Conservation (phyloP, 2,797 vertebrate species). For the Emys orbicularis region DNA sequence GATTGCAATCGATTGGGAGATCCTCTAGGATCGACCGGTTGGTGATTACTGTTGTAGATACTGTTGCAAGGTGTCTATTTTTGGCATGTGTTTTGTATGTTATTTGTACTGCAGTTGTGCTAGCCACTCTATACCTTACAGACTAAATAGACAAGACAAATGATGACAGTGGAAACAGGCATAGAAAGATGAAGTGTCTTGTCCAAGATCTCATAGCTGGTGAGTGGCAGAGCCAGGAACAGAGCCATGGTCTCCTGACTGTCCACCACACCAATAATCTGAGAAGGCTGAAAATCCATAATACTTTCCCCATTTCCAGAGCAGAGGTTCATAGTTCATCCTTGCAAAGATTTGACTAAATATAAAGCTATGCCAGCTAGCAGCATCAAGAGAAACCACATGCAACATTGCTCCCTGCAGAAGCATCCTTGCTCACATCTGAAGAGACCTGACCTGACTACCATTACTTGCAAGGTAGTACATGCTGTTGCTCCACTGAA, state of each 20-base stretch:
- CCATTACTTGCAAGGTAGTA: accelerated
- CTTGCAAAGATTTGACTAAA: not conserved
- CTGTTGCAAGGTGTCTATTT: constrained; percentile 21
- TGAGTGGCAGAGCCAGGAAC: not conserved
- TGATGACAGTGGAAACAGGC: not conserved
- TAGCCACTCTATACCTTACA: not conserved
- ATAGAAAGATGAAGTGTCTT: not conserved
- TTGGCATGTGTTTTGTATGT: not conserved
- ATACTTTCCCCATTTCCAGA: not conserved
- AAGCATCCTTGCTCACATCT: not conserved
- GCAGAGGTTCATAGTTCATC: not conserved
- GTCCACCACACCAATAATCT: not conserved
- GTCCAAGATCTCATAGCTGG: not conserved
- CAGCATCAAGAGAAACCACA: not conserved
- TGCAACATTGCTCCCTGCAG: not conserved
- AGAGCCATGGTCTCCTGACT: not conserved
- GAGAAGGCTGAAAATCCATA: not conserved
- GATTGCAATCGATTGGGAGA: too few relatives aligned
- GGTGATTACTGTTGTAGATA: too few relatives aligned
- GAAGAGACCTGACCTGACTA: not conserved
- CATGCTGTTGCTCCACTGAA: not conserved
- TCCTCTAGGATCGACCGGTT: too few relatives aligned
- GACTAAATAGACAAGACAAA: accelerated
- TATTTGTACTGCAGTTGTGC: constrained; percentile 33
- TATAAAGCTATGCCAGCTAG: not conserved